Base-by-base conservation (phyloP, 2,113 vertebrate genomes). In the Pterocles gutturalis region DNA sequence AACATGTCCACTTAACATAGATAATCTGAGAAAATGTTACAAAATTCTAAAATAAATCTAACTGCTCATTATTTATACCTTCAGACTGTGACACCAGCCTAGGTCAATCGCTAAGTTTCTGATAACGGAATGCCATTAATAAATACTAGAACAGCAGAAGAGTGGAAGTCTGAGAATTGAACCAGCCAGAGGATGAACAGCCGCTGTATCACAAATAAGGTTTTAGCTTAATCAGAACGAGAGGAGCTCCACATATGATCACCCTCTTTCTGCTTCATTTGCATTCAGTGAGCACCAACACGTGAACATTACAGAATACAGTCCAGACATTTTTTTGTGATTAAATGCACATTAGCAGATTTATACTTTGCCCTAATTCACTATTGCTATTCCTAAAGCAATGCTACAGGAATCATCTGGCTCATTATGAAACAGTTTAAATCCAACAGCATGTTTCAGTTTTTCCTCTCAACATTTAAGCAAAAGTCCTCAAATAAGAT, bases 131-230 rank as follows among this genome's bases (percentile, higher is more conserved):
- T n/a, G 5, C 97, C 97, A 80, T 97, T 98, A 98, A 98, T 98
- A 97, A 99, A 99, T 98, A 67, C 96, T 98, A 93, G 98, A 98
- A 96, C 96, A 98, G 93, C 98, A 98, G 98, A 99, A 98, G 93
- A 97, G 94, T 96, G 34, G 96, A 99, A 98, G 97, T 96, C 96
- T 97, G 96, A 97, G 97, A 92, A 93, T 97, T 83, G 98, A 99
- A 95, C 17, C 97, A 98, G 98, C 94, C 83, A 98, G 93, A 98
- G 84, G 95, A 97, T 96, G 94, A 98, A 97, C 97, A 98, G 97
- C 95, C 95, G 97, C 97, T 98, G 97, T 48, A 96, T 97, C 80
- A 98, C 95, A 93, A 98, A 95, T 93, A 98, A 98, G 83, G 95
- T 98, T 71, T 98, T 98, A 85, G 92, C 96, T 94, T 98, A 97